Evolutionary conservation across 2,797 vertebrate genomes (phyloP).

Genomic region (Nasua narica): DNA sequence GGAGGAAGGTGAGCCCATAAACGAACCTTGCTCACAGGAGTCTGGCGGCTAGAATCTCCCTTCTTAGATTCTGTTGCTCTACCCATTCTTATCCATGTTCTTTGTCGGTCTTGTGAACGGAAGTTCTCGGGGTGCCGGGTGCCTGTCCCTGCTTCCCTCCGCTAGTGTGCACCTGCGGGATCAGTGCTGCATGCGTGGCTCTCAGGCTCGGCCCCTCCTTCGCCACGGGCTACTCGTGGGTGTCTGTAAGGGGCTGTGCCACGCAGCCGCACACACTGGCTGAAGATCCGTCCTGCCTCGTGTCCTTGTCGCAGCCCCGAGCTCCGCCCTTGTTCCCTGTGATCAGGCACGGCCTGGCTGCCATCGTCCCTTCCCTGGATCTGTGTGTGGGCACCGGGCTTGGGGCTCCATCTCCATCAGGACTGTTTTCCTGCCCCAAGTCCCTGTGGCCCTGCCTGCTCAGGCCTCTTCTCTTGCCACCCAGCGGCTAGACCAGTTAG

Average conservation of each 20-base stretch:
- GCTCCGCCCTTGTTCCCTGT: not conserved
- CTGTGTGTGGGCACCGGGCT: fast-evolving
- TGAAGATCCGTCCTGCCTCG: not conserved
- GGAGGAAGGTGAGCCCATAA: too few relatives aligned
- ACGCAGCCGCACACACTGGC: too few relatives aligned
- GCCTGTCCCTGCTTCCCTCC: not conserved
- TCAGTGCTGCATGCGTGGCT: fast-evolving
- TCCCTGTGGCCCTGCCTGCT: not conserved
- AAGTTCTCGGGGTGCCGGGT: not conserved
- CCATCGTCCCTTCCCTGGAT: fast-evolving
- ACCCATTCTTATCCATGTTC: not conserved
- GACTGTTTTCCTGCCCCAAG: not conserved
- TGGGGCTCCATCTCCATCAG: not conserved
- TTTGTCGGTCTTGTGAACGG: not conserved
- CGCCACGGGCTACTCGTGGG: fast-evolving
- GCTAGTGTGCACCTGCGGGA: too few relatives aligned
- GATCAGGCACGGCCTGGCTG: not conserved
- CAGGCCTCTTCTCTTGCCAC: not conserved
- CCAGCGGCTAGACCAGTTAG: not conserved
- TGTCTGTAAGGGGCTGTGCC: not conserved
- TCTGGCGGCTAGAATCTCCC: not conserved
- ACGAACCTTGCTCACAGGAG: fast-evolving
- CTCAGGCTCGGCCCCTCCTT: not conserved
- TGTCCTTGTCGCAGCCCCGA: fast-evolving
- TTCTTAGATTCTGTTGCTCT: not conserved